Percentiles rank a stretch among this genome's conserved stretches.
Evolutionary conservation across 1,140 invertebrate genomes (phyloP).

Genomic region (Phortica variegata): DNA sequence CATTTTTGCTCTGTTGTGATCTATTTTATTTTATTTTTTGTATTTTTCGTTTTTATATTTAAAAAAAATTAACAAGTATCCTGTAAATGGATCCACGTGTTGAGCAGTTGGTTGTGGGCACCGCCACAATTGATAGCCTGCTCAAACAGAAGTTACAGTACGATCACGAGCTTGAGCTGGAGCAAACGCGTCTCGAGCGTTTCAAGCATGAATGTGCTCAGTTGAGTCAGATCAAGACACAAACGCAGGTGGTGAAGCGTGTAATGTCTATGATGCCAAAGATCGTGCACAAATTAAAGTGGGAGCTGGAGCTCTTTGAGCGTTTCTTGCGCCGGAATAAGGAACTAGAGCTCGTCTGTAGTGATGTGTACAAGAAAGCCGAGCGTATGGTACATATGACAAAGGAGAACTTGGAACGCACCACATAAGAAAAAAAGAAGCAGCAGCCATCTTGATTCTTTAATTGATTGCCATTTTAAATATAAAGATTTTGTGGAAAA

Average conservation of each 20-base stretch:
- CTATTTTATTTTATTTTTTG: too few relatives aligned
- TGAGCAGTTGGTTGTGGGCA: slow-evolving; percentile 32
- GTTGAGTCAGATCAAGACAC: slow-evolving; percentile 14
- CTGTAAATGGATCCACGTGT: slow-evolving; percentile 23
- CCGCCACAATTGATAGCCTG: slow-evolving; percentile 23
- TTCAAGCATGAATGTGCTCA: slow-evolving; percentile 25
- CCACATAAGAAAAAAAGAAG: too few relatives aligned
- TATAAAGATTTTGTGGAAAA: too few relatives aligned
- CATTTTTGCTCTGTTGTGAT: too few relatives aligned
- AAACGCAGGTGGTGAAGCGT: slow-evolving; percentile 23
- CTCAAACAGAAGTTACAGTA: slow-evolving; percentile 29
- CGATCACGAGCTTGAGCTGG: slow-evolving; percentile 21
- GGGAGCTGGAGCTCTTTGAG: slow-evolving; percentile 28
- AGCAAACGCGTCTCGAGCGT: slow-evolving; percentile 24
- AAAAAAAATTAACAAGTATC: too few relatives aligned
- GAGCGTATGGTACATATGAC: slow-evolving; percentile 12
- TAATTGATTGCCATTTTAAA: too few relatives aligned
- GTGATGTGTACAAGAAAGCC: slow-evolving; percentile 9
- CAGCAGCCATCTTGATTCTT: too few relatives aligned
- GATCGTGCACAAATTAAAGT: slow-evolving; percentile 35
- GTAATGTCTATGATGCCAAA: slow-evolving; percentile 22
- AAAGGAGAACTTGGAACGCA: slow-evolving; percentile 15
- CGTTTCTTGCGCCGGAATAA: slow-evolving; percentile 18
- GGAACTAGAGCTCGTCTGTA: slow-evolving; percentile 14
- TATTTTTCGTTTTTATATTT: too few relatives aligned